phyloP scores from a whole-genome alignment of 2,797 vertebrate species.

The Cirrhinus molitorella region DNA sequence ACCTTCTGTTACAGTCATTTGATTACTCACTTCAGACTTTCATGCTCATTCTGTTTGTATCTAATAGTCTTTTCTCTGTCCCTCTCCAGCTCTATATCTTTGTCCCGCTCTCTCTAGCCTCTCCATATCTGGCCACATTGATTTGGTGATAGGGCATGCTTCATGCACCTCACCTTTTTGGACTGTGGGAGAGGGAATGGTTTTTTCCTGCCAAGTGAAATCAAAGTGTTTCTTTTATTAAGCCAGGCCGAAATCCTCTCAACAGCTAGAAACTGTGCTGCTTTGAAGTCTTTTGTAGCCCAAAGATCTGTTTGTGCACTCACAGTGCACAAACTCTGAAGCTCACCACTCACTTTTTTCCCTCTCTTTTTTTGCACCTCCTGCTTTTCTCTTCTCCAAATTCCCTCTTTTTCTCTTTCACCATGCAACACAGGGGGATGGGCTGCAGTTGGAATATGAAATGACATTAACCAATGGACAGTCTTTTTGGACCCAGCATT shows the following conservation, averaged over 20 bases:
- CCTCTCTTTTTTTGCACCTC: neutral
- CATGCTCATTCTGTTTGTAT: slow-evolving; percentile 50
- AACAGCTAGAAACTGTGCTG: slow-evolving; percentile 70
- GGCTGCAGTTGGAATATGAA: slow-evolving; percentile 91
- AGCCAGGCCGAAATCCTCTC: slow-evolving; percentile 49
- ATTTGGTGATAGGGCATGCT: slow-evolving; percentile 74
- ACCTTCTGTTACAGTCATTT: slow-evolving; percentile 54
- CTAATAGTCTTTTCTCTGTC: slow-evolving; percentile 54
- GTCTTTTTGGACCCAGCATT: slow-evolving; percentile 95
- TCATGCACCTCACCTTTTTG: slow-evolving; percentile 72
- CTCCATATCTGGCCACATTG: slow-evolving; percentile 74
- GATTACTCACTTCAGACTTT: slow-evolving; percentile 57
- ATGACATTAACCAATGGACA: slow-evolving; percentile 93
- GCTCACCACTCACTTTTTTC: slow-evolving; percentile 24
- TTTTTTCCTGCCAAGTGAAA: slow-evolving; percentile 75
- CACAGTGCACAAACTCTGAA: slow-evolving; percentile 54
- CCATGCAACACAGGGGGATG: slow-evolving; percentile 81
- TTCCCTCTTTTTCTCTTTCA: neutral
- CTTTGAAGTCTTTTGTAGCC: slow-evolving; percentile 78
- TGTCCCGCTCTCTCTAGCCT: slow-evolving; percentile 61
- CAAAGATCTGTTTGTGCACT: slow-evolving; percentile 75
- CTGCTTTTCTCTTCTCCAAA: slow-evolving; percentile 5
- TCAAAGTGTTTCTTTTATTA: slow-evolving; percentile 70
- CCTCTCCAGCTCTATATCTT: slow-evolving; percentile 20
- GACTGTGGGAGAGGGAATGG: slow-evolving; percentile 73